Evolutionary conservation across 2,797 vertebrate species (phyloP).

Genomic region (Nannoperca obscura): DNA sequence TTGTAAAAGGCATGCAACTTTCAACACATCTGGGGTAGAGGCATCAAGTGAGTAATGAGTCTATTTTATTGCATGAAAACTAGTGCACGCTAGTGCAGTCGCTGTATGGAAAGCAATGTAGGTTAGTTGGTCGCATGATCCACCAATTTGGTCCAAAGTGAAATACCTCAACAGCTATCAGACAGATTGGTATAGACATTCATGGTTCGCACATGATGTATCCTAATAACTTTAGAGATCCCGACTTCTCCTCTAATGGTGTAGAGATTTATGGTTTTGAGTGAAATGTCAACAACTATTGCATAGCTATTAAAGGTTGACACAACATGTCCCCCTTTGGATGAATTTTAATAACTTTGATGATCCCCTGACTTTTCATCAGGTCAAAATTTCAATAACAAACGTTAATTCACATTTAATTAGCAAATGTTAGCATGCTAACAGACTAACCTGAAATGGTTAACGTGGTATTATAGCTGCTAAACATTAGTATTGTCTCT

Average conservation of each 20-base stretch:
- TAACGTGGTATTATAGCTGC: background rate
- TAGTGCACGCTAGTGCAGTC: background rate
- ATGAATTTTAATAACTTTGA: background rate
- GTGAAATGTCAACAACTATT: background rate
- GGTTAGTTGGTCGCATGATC: background rate
- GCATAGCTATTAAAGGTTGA: background rate
- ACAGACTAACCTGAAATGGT: background rate
- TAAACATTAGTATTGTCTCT: background rate
- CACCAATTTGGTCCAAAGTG: background rate
- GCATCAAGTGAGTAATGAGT: background rate
- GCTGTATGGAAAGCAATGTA: background rate
- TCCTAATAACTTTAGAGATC: background rate
- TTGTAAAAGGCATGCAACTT: conserved; percentile 13
- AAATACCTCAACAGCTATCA: background rate
- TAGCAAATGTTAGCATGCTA: background rate
- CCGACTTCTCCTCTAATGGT: background rate
- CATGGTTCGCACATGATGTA: background rate
- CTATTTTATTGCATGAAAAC: background rate
- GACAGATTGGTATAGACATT: background rate
- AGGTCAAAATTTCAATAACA: background rate
- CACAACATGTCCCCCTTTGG: background rate
- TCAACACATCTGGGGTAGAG: background rate
- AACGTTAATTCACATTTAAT: too few species aligned
- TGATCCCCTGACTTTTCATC: background rate
- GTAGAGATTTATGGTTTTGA: background rate